Evolutionary conservation across 2,797 vertebrate species (phyloP).

Genomic region (Podargus strigoides): DNA sequence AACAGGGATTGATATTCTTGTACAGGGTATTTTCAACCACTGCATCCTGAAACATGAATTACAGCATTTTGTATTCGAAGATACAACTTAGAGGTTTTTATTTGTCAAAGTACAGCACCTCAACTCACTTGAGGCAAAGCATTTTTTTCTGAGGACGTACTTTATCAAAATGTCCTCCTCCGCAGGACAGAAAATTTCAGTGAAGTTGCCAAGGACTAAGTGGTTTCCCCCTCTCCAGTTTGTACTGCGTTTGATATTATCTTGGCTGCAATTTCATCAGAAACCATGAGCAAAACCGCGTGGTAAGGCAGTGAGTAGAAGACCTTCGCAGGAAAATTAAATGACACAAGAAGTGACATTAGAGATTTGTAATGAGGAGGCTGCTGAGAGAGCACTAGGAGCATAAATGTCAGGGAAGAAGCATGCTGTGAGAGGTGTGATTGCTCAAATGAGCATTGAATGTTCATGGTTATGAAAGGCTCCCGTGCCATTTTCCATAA

Average conservation of each 20-base stretch:
- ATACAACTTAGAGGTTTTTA: neutral
- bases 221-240: neutral
- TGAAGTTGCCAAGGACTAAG: neutral
- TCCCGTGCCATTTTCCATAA: neutral
- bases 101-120: neutral
- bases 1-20: neutral
- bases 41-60: neutral
- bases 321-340: constrained; percentile 39
- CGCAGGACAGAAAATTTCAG: neutral
- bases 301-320: neutral
- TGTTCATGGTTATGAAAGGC: neutral
- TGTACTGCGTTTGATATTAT: neutral
- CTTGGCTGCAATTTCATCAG: neutral
- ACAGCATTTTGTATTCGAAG: neutral
- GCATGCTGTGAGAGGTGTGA: constrained; percentile 16
- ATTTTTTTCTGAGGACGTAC: neutral
- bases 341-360: neutral
- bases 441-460: neutral
- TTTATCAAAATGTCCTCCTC: neutral
- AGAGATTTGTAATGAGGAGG: constrained; percentile 8
- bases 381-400: neutral
- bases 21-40: neutral
- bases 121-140: neutral
- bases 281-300: neutral
- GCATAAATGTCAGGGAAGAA: constrained; percentile 46